Base-by-base conservation (phyloP, 2,888 invertebrate species). In the Euclidia mi region DNA sequence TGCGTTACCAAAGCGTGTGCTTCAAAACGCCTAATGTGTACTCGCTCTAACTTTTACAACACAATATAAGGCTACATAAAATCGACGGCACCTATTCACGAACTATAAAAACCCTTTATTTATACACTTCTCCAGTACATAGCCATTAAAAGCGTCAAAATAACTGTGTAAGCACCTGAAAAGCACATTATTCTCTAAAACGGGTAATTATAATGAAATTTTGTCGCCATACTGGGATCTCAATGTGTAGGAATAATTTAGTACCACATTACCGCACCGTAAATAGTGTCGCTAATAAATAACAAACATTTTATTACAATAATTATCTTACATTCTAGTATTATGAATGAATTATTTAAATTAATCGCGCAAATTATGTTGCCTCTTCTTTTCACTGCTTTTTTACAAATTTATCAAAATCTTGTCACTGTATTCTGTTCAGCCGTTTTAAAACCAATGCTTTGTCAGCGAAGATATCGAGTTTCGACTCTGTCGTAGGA, bases 121-220 rank as follows among this genome's bases (percentile, higher is more conserved):
- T 32, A 11, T 3, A 11, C 4, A 29, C 48, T 48, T 42, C 70
- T 64, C 45, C 58, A 41, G 42, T 57, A 49, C 14, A 35, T 15
- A 37, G 43, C 11, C 37, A 53, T 67, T 66, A 67, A 65, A 65
- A 55, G 15, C 47, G 45, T 14, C 53, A 12, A 51, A 47, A 18
- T 42, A 46, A 29, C 60, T n/a, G 4, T 46, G 40, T 70, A 59
- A 70, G 42, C 56, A 71, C 67, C 56, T 52, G 41, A 45, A 71
- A 73, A 76, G 62, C 74, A 59, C 67, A 72, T 79, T 79, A 78
- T 78, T 71, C 72, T 76, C 71, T 74, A 76, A 65, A 73, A 65
- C 55, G 63, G 66, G 72, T 75, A 75, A 78, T 81, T 79, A 81
- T 78, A 79, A 78, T 74, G 48, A 70, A 77, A 76, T 79, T 80